Base-by-base conservation (phyloP, 2,113 vertebrate genomes). In the Tringa solitaria region DNA sequence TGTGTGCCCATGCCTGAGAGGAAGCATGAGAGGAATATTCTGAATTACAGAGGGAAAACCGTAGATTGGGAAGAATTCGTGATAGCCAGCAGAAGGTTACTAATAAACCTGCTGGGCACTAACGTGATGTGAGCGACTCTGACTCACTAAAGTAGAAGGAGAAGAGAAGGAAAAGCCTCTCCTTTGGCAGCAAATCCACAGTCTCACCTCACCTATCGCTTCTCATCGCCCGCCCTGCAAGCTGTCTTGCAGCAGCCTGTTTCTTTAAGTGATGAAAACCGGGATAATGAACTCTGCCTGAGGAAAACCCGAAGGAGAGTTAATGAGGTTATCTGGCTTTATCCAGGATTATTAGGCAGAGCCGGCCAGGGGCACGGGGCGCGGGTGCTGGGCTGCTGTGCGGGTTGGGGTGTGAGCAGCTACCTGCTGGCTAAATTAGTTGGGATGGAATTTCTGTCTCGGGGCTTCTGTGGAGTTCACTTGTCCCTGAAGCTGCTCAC, bases 1-100 rank as follows among this genome's bases (percentile, higher is more conserved):
- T 97, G 89, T 97, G 72, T 61, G 81, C 73, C 93, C 92, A 72
- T 63, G 72, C 33, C 93, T 97, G 68, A 78, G 41, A 86, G 14
- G 65, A 57, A 61, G 22, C 0, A 0, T 0, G 5, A 67, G n/a
- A 90, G 19, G 78, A 77, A 75, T 74, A 69, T 50, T 79, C 56
- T 74, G 76, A 92, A 76, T 95, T 76, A 46, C 16, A 28, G 22
- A 51, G 18, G 8, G 11, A 59, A 70, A 92, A 39, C 12, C 0
- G 3, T 75, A n/a, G 23, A 10, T 17, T 5, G 26, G 76, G 74
- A 77, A 87, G 41, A 59, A 73, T 39, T 72, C 32, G 51, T 72
- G 39, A 17, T 26, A 41, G 48, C 20, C 21, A 48, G 69, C 14
- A 37, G 88, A 65, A 64, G 43, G 67, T 30, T 70, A 5, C 27